Percentiles rank a stretch among this genome's conserved stretches.
Conservation (phyloP, 2,888 invertebrate species). For the Baccha elongata region DNA sequence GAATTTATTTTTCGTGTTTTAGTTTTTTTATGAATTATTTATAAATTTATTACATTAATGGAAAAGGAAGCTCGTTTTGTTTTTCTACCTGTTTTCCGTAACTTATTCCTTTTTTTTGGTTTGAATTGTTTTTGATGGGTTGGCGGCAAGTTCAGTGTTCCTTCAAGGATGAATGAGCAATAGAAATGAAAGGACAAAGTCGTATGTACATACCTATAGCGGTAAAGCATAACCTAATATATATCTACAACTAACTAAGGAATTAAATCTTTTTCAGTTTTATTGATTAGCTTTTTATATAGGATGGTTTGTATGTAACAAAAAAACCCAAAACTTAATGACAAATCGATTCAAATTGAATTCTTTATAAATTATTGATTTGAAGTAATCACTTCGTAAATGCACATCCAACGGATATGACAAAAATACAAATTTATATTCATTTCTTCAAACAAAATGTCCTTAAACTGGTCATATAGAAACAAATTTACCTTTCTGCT, state of each 20-base stretch:
- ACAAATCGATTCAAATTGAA: constrained; percentile 68
- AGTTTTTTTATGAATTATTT: constrained; percentile 76
- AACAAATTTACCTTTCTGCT: constrained; percentile 55
- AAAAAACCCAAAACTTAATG: constrained; percentile 51
- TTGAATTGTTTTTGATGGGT: constrained; percentile 17
- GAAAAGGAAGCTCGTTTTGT: constrained; percentile 61
- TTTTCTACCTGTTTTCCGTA: constrained; percentile 16
- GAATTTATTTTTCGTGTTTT: constrained; percentile 76
- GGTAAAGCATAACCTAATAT: background rate
- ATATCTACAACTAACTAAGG: constrained; percentile 2
- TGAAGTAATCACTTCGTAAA: constrained; percentile 72
- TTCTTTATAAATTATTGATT: constrained; percentile 69
- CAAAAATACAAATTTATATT: constrained; percentile 60
- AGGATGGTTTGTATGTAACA: background rate
- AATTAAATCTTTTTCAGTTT: constrained; percentile 48
- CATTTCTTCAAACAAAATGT: constrained; percentile 13
- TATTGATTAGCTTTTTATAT: background rate
- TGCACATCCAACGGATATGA: constrained; percentile 70
- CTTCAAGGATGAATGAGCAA: constrained; percentile 68
- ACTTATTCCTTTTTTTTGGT: constrained; percentile 15
- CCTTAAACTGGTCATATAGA: background rate
- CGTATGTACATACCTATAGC: constrained; percentile 1
- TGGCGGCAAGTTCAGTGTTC: constrained; percentile 30
- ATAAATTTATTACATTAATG: constrained; percentile 77
- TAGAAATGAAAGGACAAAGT: constrained; percentile 54